Evolutionary conservation across 2,888 invertebrate species (phyloP).

Genomic region (Pegoplata infirma): DNA sequence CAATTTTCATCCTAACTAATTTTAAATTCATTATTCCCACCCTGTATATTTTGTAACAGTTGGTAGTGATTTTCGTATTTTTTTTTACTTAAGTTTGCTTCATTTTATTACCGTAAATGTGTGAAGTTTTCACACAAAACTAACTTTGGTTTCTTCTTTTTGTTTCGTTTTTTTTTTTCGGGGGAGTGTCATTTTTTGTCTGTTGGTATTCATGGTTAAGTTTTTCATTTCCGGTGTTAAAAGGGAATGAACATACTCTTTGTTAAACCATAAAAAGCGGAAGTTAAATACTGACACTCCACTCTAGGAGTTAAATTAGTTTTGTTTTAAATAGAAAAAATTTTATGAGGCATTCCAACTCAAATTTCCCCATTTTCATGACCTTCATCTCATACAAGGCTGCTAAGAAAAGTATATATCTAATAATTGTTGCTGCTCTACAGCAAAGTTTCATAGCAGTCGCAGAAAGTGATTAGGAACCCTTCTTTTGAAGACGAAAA

Average conservation of each 20-base stretch:
- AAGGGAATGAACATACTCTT: constrained; percentile 25
- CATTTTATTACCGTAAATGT: constrained; percentile 52
- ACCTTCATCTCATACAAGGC: too few species aligned
- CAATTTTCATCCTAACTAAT: constrained; percentile 4
- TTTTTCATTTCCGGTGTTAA: constrained; percentile 63
- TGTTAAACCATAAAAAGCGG: constrained; percentile 45
- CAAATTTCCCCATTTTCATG: too few species aligned
- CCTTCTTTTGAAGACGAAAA: too few species aligned
- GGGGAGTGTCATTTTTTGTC: constrained; percentile 51
- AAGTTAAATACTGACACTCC: constrained; percentile 48
- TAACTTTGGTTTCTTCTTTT: constrained; percentile 23
- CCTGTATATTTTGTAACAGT: constrained; percentile 12
- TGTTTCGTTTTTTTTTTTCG: constrained; percentile 6
- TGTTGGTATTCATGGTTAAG: constrained; percentile 58
- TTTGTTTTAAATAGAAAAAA: too few species aligned
- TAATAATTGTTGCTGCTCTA: too few species aligned
- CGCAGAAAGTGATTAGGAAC: too few species aligned
- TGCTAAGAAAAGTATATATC: too few species aligned
- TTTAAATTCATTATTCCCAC: constrained; percentile 39
- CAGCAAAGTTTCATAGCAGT: too few species aligned
- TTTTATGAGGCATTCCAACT: too few species aligned
- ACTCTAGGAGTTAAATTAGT: too few species aligned
- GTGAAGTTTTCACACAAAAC: constrained; percentile 41
- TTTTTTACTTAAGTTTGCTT: constrained; percentile 37
- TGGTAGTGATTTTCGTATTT: constrained; percentile 8